Evolutionary conservation across 2,888 invertebrate species (phyloP), one percentile per base, ranked within the genome.

Genomic region (Hyppa rectilinea): DNA sequence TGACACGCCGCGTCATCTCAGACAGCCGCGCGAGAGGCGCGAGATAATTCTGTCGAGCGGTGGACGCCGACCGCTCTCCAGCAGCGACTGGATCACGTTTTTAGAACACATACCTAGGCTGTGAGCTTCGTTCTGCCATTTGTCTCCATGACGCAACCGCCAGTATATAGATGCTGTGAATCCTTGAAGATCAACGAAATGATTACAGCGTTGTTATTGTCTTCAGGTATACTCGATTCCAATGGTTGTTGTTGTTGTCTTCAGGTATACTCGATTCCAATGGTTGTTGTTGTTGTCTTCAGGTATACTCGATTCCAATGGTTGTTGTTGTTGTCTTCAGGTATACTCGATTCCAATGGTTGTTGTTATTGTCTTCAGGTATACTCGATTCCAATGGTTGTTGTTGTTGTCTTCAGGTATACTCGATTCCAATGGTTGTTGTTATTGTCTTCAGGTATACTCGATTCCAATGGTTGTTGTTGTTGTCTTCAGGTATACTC

Each of bases 1-100:
- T 70, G 75, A 81, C 62, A 49, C 34, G 63, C 36, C 58, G 55
- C 53, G 43, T 61, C 71, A 67, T 43, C 60, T 26, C 5, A 43
- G 71, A 70, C 71, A 55, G 65, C 52, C 56, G 17, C 17, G 34
- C 47, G 56, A 59, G 14, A 23, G 58, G 31, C 45, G 34, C 26
- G 43, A 75, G 63, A 80, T 64, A 53, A 68, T 40, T 60, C 62
- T 75, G 50, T 17, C 26, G 17, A 49, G 45, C 49, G 29, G 53
- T 20, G 50, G 80, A 55, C 68, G 26, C n/a, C n/a, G n/a, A n/a
- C n/a, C n/a, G 36, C 34, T 7, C 65, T 45, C 26, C 45, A 36
- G 20, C 2, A 43, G 26, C 12, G 34, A 12, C 31, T 4, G 26
- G 47, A 20, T 72, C 55, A 75, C 76, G 36, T 75, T 43, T 5